Base-by-base conservation (phyloP, 1,140 invertebrate species). In the Cydia pomonella region DNA sequence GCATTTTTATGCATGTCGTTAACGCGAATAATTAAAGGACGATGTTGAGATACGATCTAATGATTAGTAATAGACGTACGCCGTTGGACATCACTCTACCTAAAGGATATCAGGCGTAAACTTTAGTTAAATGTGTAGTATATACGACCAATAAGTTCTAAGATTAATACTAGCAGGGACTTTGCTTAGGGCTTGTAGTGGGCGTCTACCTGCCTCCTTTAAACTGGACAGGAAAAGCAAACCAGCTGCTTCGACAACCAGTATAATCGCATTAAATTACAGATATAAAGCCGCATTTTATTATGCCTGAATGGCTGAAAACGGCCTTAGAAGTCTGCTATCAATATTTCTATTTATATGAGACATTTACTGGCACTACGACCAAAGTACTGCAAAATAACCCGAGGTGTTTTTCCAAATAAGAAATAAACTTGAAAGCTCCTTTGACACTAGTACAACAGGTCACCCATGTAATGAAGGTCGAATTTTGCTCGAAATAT, bases 211-310 rank as follows among this genome's bases (percentile, higher is more conserved):
- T 50, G 47, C 47, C 47, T 50, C 47, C 47, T 50, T 59, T 2
- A 59, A 59, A 59, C 53, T 59, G 6, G 21, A 23, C 18, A 23
- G 53, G 50, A 53, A 3, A 6, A n/a, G n/a, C n/a, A n/a, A 59
- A 59, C 53, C 53, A 23, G 53, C 9, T 59, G 21, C 21, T 23
- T 23, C 53, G 53, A 59, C 21, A 59, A 59, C 53, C 21, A 59
- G 53, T 59, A 59, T 59, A 59, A 59, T 59, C 53, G 53, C 53
- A 23, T 59, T 59, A 59, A 59, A 59, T 59, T 59, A 59, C 53
- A 9, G 53, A 59, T 59, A 23, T 23, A 59, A 59, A 59, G 53
- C 53, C 53, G 53, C 53, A 59, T 59, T 59, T 59, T 23, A 59
- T 59, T 59, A 59, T 59, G 10, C 53, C 18, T 59, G 18, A 23